A percentile compares a stretch with the other conserved stretches of the same genome.
Evolutionary conservation across 2,113 vertebrate species (phyloP).

Genomic region (Cyprinus carpio): DNA sequence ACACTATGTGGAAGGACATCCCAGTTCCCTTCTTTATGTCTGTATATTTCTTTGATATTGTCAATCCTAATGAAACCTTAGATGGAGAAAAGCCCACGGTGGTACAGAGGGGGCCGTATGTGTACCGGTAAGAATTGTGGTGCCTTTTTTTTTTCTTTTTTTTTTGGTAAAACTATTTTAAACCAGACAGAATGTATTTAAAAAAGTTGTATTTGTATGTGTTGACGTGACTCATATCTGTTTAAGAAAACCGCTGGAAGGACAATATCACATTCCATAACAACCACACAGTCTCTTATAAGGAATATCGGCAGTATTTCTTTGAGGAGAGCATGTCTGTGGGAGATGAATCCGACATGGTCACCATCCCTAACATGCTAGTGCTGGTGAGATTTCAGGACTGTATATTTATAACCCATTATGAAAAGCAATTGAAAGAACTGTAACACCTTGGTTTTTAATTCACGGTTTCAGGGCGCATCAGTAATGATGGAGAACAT

Average conservation of each 20-base stretch:
- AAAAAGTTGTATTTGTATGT: no score
- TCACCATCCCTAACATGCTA: conserved; percentile 88
- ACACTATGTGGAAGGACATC: conserved; percentile 90
- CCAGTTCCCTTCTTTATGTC: conserved; percentile 91
- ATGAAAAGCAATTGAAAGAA: not conserved
- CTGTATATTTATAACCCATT: not conserved
- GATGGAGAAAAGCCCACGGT: conserved; percentile 79
- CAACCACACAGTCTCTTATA: conserved; percentile 87
- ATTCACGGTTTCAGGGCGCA: conserved; percentile 70
- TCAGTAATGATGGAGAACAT: conserved; percentile 82
- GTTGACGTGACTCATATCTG: not conserved
- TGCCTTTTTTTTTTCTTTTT: not conserved
- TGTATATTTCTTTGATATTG: conserved; percentile 83
- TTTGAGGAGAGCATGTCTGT: conserved; percentile 81
- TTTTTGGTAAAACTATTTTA: not conserved
- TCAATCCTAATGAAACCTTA: conserved; percentile 81
- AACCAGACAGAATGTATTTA: not conserved
- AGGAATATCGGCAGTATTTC: conserved; percentile 75
- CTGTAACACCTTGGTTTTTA: not conserved
- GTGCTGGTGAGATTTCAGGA: conserved; percentile 80
- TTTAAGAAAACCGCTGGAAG: conserved; percentile 82
- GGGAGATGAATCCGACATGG: conserved; percentile 82
- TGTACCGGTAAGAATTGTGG: conserved; percentile 83
- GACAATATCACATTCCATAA: conserved; percentile 88
- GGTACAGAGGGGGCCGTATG: conserved; percentile 86